phyloP scores from a whole-genome alignment of 2,888 invertebrate species.

The Pammene fasciana region DNA sequence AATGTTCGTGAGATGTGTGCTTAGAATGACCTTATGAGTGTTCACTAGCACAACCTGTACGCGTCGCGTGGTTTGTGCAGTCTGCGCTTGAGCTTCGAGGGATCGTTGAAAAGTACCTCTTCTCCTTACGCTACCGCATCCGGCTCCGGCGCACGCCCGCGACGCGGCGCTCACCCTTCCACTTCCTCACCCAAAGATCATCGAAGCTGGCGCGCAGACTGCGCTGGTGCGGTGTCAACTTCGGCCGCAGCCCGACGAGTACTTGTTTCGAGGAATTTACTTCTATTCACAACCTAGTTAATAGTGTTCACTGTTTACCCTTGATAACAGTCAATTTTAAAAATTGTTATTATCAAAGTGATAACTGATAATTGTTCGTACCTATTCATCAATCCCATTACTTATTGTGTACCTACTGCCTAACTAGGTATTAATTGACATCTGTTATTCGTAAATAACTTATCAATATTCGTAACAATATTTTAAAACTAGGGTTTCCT shows the following conservation, averaged over 20 bases:
- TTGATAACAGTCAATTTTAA: constrained; percentile 61
- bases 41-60: neutral
- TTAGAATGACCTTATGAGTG: neutral
- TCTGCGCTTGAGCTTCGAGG: neutral
- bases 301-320: constrained; percentile 34
- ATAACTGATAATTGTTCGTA: constrained; percentile 53
- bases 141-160: too few relatives aligned
- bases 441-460: constrained; percentile 56
- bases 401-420: constrained; percentile 25
- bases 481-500: constrained; percentile 56
- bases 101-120: neutral
- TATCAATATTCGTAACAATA: constrained; percentile 51
- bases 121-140: too few relatives aligned
- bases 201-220: constrained; percentile 28
- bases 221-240: constrained; percentile 15
- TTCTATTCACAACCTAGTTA: constrained; percentile 28
- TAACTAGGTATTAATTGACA: constrained; percentile 48
- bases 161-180: too few relatives aligned
- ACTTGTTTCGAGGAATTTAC: constrained; percentile 17
- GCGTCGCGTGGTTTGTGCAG: constrained; percentile 45
- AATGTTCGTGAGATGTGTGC: constrained; percentile 67
- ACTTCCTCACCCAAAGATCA: neutral
- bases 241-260: neutral
- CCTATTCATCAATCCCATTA: constrained; percentile 17
- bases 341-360: constrained; percentile 56